phyloP scores from a whole-genome alignment of 2,113 vertebrate genomes.

The Calyptommatus sinebrachiatus region DNA sequence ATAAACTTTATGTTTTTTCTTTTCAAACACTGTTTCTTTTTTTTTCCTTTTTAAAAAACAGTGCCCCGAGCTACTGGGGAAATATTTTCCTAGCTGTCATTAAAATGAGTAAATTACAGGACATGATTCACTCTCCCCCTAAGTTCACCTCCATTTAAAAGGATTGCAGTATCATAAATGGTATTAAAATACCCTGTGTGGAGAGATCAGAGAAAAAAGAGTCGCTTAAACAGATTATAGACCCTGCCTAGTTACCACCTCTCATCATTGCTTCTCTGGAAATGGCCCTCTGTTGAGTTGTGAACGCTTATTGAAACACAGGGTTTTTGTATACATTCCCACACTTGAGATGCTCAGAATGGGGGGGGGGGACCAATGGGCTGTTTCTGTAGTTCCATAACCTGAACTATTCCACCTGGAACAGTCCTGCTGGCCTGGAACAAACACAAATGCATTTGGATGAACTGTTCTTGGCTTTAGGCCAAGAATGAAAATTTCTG shows the following conservation, averaged over 20 bases:
- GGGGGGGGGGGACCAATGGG: too few species aligned
- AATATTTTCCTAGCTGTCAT: constrained; percentile 46
- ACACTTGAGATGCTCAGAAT: too few species aligned
- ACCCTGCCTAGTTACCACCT: background rate
- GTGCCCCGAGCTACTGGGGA: constrained; percentile 51
- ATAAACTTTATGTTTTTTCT: background rate
- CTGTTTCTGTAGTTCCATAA: too few species aligned
- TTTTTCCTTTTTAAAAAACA: constrained; percentile 14
- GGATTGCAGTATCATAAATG: constrained; percentile 20
- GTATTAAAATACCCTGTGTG: background rate
- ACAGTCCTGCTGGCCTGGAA: too few species aligned
- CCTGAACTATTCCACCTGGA: too few species aligned
- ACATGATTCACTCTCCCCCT: background rate
- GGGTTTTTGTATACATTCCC: too few species aligned
- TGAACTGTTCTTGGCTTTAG: too few species aligned
- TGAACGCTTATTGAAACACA: too few species aligned
- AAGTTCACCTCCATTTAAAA: background rate
- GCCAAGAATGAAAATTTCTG: too few species aligned
- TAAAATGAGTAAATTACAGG: constrained; percentile 52
- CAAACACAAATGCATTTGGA: too few species aligned
- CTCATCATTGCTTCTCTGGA: background rate
- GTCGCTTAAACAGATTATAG: constrained; percentile 32
- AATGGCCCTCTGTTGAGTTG: too few species aligned
- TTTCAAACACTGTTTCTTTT: background rate
- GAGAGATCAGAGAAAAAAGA: background rate